A percentile compares a stretch with the other conserved stretches of the same genome.
These are phyloP conservation scores for Ferrisia virgata DNA, from an alignment of 2,888 invertebrate species.

Conservation along the genomic window DNA sequence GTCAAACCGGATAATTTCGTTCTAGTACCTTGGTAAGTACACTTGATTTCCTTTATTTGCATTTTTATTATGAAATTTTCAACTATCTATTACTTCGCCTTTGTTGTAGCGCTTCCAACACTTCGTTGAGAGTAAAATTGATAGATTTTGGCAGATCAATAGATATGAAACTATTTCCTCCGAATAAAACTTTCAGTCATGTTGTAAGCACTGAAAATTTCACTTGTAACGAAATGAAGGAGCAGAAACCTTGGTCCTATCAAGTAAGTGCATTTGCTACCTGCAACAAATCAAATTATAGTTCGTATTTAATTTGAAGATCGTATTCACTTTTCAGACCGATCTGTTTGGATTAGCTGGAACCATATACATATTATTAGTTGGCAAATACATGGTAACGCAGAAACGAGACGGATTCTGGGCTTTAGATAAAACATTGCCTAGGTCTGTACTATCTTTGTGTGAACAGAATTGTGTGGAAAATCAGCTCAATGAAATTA, in stretches of 20 bases:
- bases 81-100: neutral
- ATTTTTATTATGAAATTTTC: neutral
- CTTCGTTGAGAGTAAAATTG: slow-evolving; percentile 69
- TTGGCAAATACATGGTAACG: slow-evolving; percentile 86
- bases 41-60: too few species aligned
- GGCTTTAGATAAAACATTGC: slow-evolving; percentile 68
- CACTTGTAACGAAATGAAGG: slow-evolving; percentile 86
- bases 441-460: slow-evolving; percentile 57
- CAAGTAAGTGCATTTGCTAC: slow-evolving; percentile 54
- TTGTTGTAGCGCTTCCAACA: neutral
- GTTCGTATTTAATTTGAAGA: neutral
- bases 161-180: slow-evolving; percentile 81
- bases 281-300: too few species aligned
- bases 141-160: slow-evolving; percentile 95
- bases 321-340: slow-evolving; percentile 58
- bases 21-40: slow-evolving; percentile 67
- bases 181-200: slow-evolving; percentile 71
- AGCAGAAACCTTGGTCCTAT: slow-evolving; percentile 86
- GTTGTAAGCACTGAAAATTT: slow-evolving; percentile 75
- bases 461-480: slow-evolving; percentile 1
- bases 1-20: slow-evolving; percentile 94
- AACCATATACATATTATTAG: slow-evolving; percentile 79
- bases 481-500: neutral
- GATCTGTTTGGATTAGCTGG: slow-evolving; percentile 87
- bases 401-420: slow-evolving; percentile 64